A percentile compares a stretch with the other conserved stretches of the same genome.
Evolutionary conservation across 2,888 invertebrate genomes (phyloP).

Genomic region (Gymnocheta viridis): DNA sequence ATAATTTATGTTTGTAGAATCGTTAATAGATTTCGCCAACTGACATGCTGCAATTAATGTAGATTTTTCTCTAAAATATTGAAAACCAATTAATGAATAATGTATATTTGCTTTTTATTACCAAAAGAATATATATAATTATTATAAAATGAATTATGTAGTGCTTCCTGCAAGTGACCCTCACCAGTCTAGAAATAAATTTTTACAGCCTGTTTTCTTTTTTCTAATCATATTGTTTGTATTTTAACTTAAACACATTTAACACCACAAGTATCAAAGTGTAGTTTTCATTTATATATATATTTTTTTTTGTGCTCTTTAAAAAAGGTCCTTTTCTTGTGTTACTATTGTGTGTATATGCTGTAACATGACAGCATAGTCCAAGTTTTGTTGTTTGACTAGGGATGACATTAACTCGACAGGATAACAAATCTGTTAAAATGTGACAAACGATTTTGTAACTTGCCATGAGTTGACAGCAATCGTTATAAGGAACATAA

Average conservation of each 20-base stretch:
- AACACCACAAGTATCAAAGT: constrained; percentile 57
- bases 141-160: background rate
- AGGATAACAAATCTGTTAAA: constrained; percentile 82
- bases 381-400: constrained; percentile 69
- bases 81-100: too few species aligned
- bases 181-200: background rate
- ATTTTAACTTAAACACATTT: constrained; percentile 54
- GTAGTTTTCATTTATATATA: constrained; percentile 43
- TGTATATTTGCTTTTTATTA: too few species aligned
- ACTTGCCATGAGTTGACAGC: constrained; percentile 71
- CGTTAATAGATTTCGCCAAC: too few species aligned
- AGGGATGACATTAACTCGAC: constrained; percentile 81
- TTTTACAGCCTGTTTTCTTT: background rate
- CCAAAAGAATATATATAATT: too few species aligned
- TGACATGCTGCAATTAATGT: too few species aligned
- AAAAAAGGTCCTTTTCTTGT: constrained; percentile 53
- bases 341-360: constrained; percentile 4
- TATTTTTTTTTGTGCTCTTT: constrained; percentile 25
- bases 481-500: constrained; percentile 40
- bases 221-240: constrained; percentile 44
- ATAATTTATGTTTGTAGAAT: too few species aligned
- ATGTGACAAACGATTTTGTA: constrained; percentile 80
- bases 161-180: background rate
- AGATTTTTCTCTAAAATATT: too few species aligned
- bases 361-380: constrained; percentile 61